Evolutionary conservation across 2,113 vertebrate genomes (phyloP).

Genomic region (Hydrochoerus hydrochaeris): DNA sequence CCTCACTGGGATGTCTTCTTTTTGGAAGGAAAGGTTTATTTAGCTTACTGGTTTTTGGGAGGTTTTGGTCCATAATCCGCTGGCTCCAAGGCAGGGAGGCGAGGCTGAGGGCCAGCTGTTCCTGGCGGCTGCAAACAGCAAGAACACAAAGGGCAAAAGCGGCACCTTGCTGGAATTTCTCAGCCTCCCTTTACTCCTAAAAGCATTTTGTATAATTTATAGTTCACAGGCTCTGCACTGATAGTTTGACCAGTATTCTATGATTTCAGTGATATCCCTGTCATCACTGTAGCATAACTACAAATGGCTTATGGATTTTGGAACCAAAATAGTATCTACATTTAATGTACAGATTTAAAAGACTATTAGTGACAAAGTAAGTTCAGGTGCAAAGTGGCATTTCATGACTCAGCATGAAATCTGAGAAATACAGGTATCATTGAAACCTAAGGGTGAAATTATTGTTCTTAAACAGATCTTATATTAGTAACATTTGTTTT

Average conservation of each 20-base stretch:
- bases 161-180: neutral
- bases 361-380: slow-evolving; percentile 6
- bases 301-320: neutral
- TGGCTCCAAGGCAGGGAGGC: no score
- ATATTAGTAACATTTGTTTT: neutral
- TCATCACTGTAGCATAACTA: neutral
- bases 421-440: neutral
- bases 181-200: neutral
- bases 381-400: neutral
- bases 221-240: neutral
- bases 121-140: no score
- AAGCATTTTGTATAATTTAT: neutral
- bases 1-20: neutral
- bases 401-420: slow-evolving; percentile 52
- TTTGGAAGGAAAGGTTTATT: no score
- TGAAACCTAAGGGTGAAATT: slow-evolving; percentile 4
- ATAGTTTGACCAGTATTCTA: neutral
- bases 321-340: slow-evolving; percentile 9
- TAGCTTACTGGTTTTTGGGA: no score
- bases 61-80: no score
- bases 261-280: neutral
- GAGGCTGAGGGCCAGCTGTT: no score
- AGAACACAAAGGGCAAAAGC: no score
- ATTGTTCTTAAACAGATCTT: slow-evolving; percentile 43
- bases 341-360: slow-evolving; percentile 32